Evolutionary conservation across 64 coral and sea anemone genomes (phyloP), one percentile per base, ranked within the genome.

Genomic region (Pocillopora damicornis): DNA sequence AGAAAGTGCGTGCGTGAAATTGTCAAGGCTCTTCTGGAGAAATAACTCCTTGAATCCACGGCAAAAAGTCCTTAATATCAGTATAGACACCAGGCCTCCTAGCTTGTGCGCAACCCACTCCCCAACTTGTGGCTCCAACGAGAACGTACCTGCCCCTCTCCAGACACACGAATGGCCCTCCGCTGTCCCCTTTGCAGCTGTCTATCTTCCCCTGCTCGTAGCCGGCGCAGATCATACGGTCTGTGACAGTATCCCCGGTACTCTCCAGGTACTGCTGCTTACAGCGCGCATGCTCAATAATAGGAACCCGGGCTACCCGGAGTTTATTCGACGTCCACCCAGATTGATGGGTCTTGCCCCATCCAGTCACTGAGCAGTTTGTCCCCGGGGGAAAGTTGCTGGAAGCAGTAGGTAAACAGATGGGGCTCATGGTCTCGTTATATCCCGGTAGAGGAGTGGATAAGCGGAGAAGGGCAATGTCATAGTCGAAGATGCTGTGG

Each of bases 181-280:
- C 97, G 45, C 97, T 99, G 87, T 99, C 97, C n/a, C 93, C 93
- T 75, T 99, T 92, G 35, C 97, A 99, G 17, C 93, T 92, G 42
- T 99, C 97, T 9, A 94, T 87, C 59, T 92, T 89, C 10, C 97
- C 97, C 12, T 79, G 74, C 62, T 92, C 88, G 80, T 95, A 92
- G 1, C 93, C 97, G 14, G 97, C 97, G 38, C 97, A 99, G 34
- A 99, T 93, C 88, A 94, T 92, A 18, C 83, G 83, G 34, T 94
- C 81, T 35, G 90, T 93, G 36, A 96, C 91, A 65, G 59, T 74
- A 56, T 89, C 36, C 8, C 81, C 60, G 2, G 62, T 73, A 11
- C 58, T 13, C 12, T 61, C 56, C 11, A 25, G 25, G 42, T 96
- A 96, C 7, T 79, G 75, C 16, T 80, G 76, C 37, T 71, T 86